Evolutionary conservation across 2,797 vertebrate species (phyloP).

Genomic region (Halcyon chelicuti): DNA sequence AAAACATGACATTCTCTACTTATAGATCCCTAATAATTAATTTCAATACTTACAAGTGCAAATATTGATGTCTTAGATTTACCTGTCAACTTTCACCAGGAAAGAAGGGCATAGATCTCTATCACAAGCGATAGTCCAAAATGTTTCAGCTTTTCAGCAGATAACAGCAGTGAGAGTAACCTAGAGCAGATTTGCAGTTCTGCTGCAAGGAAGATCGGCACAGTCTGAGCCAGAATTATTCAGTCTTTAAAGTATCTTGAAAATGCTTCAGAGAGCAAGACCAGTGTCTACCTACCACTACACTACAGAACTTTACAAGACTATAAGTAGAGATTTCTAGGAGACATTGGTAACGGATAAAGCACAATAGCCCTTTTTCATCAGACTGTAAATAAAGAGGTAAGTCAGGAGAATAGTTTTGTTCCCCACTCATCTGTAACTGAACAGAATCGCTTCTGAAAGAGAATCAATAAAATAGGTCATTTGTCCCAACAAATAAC

Average conservation of each 20-base stretch:
- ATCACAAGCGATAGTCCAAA: background rate
- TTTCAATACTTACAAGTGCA: background rate
- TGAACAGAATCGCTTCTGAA: conserved; percentile 32
- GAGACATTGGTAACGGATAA: background rate
- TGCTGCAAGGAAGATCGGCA: background rate
- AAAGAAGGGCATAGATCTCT: background rate
- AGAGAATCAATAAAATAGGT: conserved; percentile 40
- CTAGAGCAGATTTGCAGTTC: background rate
- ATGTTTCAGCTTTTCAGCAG: background rate
- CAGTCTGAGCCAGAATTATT: background rate
- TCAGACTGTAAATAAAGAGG: conserved; percentile 49
- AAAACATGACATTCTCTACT: background rate
- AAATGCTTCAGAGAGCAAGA: background rate
- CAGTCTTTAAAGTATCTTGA: background rate
- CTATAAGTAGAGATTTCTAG: background rate
- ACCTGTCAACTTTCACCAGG: background rate
- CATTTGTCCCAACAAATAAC: conserved; percentile 54
- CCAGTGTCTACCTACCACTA: background rate
- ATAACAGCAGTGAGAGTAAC: background rate
- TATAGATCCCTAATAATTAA: background rate
- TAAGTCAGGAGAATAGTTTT: conserved; percentile 29
- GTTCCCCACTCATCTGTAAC: conserved; percentile 41
- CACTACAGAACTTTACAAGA: background rate
- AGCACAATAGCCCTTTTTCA: background rate
- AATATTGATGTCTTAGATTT: background rate